Evolutionary conservation across 1,140 invertebrate genomes (phyloP), one percentile per base, ranked within the genome.

Genomic region (Aphelenchoides avenae): DNA sequence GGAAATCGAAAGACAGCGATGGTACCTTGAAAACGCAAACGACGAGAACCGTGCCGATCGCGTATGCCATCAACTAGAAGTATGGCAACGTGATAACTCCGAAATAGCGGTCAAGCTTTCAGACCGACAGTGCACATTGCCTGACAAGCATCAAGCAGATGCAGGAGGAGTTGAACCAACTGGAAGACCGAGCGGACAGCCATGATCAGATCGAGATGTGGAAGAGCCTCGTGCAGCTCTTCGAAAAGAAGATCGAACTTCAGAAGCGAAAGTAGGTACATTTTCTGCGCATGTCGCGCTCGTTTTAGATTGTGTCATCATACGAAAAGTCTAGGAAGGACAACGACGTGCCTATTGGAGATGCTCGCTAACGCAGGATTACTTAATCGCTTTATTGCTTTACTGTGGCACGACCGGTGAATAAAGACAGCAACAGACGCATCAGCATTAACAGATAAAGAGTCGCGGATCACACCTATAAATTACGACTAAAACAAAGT

Each of bases 191-290:
- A 7, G 36, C 22, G 15, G 49, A 55, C 43, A 42, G 44, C 24
- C 37, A 18, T 27, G 59, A 66, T 36, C 66, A 66, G 34, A 64
- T 61, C 20, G 22, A 18, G 6, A 66, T 70, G 64, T 66, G 64
- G 64, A 34, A 63, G 24, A 65, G 39, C 15, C 60, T 66, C n/a
- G 30, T 70, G 5, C 39, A 66, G 29, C 27, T 66, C 15, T 66
- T 70, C 33, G 44, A 69, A 29, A 24, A 33, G 33, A 65, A 65
- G 37, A 30, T 65, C 11, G 37, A 61, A 20, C 30, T 64, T 11
- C 50, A 54, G 1, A 52, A 56, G 26, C 44, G 26, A 22, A 52
- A 52, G 50, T 52, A 51, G 56, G 49, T 6, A 37, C 6, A n/a
- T n/a, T n/a, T n/a, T n/a, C n/a, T n/a, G n/a, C n/a, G n/a, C n/a